phyloP scores from a whole-genome alignment of 1,140 invertebrate species.

The Coenobita brevimanus region DNA sequence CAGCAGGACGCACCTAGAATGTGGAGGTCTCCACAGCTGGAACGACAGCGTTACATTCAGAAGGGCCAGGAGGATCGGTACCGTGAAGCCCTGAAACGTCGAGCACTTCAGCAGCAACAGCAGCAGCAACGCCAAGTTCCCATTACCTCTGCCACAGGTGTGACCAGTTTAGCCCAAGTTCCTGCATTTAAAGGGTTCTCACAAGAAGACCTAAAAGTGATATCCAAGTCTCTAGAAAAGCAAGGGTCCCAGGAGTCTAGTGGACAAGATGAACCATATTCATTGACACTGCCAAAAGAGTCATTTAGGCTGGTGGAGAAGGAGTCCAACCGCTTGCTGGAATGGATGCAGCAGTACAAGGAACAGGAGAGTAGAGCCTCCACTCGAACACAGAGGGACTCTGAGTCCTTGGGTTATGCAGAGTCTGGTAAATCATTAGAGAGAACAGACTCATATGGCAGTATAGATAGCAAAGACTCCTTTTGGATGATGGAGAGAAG shows the following conservation, averaged over 20 bases:
- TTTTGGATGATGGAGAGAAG: constrained; percentile 21
- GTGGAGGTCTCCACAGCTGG: constrained; percentile 74
- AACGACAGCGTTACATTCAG: constrained; percentile 74
- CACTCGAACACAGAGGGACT: not conserved
- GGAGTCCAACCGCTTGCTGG: constrained; percentile 47
- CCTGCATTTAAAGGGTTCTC: constrained; percentile 65
- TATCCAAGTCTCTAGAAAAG: constrained; percentile 56
- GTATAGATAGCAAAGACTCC: constrained; percentile 44
- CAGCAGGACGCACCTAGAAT: constrained; percentile 65
- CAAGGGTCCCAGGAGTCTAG: constrained; percentile 49
- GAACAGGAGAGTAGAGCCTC: constrained; percentile 31
- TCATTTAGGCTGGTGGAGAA: constrained; percentile 27
- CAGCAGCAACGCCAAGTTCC: not conserved
- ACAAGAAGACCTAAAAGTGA: constrained; percentile 49
- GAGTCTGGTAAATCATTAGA: constrained; percentile 22
- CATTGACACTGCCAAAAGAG: not conserved
- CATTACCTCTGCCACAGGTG: constrained; percentile 35
- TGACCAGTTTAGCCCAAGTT: constrained; percentile 39
- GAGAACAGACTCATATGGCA: constrained; percentile 6
- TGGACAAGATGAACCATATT: constrained; percentile 4
- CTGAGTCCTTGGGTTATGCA: not conserved
- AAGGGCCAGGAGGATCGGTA: constrained; percentile 73
- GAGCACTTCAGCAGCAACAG: constrained; percentile 34
- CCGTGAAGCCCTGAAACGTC: constrained; percentile 73
- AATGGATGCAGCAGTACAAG: constrained; percentile 58